Percentiles rank a stretch among this genome's conserved stretches.
Conservation (phyloP, 1,140 invertebrate species). For the Argopecten irradians region DNA sequence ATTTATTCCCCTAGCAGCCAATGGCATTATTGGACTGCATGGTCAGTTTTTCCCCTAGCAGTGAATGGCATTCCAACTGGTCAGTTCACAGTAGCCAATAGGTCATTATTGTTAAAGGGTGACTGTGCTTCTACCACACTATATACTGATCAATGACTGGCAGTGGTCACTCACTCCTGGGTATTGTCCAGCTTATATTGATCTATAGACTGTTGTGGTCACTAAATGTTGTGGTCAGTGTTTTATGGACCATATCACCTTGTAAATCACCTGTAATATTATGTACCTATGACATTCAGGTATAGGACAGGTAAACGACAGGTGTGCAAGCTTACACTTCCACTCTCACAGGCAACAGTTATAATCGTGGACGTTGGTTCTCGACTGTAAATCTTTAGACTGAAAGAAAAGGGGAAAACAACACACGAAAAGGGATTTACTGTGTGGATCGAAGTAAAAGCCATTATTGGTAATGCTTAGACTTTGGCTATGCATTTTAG, state of each 20-base stretch:
- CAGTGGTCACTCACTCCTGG: not conserved
- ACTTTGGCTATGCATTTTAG: not conserved
- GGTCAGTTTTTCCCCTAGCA: not conserved
- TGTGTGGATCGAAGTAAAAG: not conserved
- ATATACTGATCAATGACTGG: not conserved
- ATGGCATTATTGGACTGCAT: no score
- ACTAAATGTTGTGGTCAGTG: not conserved
- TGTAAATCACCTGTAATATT: conserved; percentile 23
- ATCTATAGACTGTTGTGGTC: not conserved
- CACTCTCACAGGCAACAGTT: not conserved
- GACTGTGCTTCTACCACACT: no score
- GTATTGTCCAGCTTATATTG: conserved; percentile 21
- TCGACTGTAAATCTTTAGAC: no score
- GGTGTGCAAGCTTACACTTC: not conserved
- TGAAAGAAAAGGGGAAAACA: not conserved
- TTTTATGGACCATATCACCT: not conserved
- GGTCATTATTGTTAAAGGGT: not conserved
- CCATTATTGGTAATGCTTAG: not conserved
- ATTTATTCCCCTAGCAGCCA: not conserved
- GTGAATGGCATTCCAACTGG: conserved; percentile 10
- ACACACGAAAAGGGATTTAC: not conserved
- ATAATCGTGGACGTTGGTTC: not conserved
- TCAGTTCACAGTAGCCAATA: not conserved
- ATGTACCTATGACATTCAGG: not conserved
- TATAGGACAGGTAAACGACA: not conserved